phyloP scores from a whole-genome alignment of 2,113 vertebrate genomes.

The Xiphophorus couchianus region DNA sequence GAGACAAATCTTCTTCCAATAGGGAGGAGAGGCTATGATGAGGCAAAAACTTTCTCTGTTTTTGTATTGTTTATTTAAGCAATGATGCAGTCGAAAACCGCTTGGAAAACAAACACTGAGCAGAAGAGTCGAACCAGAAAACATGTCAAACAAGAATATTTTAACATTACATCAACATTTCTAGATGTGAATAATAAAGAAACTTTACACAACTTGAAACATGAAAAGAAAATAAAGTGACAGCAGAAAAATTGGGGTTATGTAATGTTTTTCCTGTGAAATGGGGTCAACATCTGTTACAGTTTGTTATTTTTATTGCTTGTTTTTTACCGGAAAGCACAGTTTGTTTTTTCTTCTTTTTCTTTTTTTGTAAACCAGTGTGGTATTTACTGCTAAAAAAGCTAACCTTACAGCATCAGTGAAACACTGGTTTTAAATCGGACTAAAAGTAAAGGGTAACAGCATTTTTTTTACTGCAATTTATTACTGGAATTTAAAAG shows the following conservation, averaged over 20 bases:
- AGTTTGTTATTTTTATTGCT: background rate
- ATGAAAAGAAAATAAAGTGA: slow-evolving; percentile 9
- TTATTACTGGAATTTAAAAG: background rate
- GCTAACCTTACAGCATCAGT: background rate
- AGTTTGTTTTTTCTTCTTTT: background rate
- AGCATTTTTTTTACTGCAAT: background rate
- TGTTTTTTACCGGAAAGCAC: background rate
- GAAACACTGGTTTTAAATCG: background rate
- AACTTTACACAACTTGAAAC: background rate
- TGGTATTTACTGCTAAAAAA: background rate
- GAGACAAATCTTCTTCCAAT: background rate
- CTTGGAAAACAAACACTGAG: background rate
- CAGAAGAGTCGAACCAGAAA: background rate
- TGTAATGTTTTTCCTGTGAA: slow-evolving; percentile 6
- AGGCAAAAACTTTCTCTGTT: background rate
- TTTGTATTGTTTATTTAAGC: background rate
- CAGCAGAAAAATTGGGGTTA: background rate
- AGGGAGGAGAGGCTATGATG: background rate
- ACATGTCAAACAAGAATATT: no score
- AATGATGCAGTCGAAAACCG: background rate
- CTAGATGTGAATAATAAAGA: background rate
- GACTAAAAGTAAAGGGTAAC: background rate
- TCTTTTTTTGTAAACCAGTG: background rate
- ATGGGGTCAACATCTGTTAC: background rate
- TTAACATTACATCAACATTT: background rate